Evolutionary conservation across 2,797 vertebrate genomes (phyloP).

Genomic region (Lemur catta): DNA sequence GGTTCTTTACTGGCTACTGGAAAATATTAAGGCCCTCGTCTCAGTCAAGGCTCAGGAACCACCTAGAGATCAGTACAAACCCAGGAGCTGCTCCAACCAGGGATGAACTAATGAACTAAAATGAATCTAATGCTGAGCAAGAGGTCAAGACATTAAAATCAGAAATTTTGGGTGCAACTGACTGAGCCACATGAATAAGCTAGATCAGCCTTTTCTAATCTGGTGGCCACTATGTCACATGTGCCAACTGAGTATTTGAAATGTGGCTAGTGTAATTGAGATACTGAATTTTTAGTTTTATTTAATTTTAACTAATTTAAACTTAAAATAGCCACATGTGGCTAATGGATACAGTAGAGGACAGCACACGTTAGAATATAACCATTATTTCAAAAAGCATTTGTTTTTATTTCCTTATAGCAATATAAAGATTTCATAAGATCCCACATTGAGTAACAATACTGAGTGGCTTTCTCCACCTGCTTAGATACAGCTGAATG

Average conservation of each 20-base stretch:
- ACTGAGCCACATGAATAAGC: background rate
- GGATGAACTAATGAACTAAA: background rate
- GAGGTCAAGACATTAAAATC: background rate
- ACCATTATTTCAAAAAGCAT: background rate
- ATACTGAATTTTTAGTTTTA: background rate
- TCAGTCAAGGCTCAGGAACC: background rate
- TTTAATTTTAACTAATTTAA: no score
- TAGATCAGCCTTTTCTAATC: background rate
- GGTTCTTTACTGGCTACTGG: background rate
- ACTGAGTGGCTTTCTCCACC: background rate
- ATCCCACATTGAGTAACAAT: background rate
- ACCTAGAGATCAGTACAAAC: background rate
- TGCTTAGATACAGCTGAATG: background rate
- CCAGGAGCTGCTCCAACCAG: background rate
- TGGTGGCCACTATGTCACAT: no score
- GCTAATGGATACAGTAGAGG: no score
- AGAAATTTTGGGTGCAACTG: background rate
- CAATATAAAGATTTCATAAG: background rate
- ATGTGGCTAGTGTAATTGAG: background rate
- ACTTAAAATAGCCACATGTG: no score
- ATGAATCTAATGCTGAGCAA: background rate
- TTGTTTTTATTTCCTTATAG: background rate
- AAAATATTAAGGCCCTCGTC: no score
- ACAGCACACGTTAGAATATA: background rate
- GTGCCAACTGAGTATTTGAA: background rate